These are phyloP conservation scores for Poeciliopsis paucimaculata DNA, from an alignment of 2,797 vertebrate species.

Conservation along the genomic window DNA sequence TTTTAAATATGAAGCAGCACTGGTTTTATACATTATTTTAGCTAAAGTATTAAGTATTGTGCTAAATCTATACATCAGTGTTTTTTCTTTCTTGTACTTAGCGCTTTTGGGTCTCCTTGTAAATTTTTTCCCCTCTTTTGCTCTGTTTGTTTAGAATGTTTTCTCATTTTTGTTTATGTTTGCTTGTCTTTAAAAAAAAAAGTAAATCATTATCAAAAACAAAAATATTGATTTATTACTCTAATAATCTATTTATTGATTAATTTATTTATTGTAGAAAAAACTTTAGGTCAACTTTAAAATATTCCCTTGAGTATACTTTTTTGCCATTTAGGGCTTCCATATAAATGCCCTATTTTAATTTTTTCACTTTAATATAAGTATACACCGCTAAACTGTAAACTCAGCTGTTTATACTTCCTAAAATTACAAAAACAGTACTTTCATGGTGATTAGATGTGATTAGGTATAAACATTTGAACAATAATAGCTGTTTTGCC, in stretches of 20 bases:
- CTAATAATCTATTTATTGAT: background rate
- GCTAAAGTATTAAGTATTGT: background rate
- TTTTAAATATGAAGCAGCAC: background rate
- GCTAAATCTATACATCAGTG: background rate
- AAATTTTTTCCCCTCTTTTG: background rate
- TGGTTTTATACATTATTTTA: background rate
- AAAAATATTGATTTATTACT: background rate
- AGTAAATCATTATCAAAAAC: background rate
- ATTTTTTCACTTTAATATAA: background rate
- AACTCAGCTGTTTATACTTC: background rate
- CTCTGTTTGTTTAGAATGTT: background rate
- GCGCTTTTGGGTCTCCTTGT: background rate
- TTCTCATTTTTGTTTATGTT: background rate
- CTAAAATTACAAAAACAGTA: background rate
- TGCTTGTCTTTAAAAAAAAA: background rate
- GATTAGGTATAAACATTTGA: conserved; percentile 2
- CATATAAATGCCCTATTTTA: background rate
- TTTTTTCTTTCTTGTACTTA: background rate
- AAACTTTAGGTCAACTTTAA: background rate
- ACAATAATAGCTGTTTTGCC: conserved; percentile 22
- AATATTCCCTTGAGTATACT: background rate
- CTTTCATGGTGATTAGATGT: background rate
- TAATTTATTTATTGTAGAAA: background rate
- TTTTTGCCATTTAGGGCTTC: background rate
- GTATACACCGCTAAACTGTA: background rate